Percentiles rank a stretch among this genome's conserved stretches.
These are phyloP conservation scores for Sinelater perroti DNA, from an alignment of 2,888 invertebrate genomes.

Conservation along the genomic window DNA sequence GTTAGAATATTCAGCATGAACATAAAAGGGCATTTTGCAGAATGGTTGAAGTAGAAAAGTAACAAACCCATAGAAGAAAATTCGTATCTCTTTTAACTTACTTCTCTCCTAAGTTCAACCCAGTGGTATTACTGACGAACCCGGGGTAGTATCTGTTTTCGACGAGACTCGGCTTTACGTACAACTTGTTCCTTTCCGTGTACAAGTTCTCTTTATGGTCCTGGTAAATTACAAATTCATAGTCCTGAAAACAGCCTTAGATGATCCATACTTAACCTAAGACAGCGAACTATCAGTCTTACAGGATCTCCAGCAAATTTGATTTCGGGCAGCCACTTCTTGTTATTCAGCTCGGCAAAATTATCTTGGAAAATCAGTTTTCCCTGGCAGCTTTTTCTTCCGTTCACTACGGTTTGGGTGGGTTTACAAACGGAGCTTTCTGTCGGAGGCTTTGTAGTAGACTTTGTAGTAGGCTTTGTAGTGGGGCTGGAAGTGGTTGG, in stretches of 20 bases:
- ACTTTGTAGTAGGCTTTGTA: neutral
- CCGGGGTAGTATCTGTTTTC: conserved; percentile 65
- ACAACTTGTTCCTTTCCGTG: conserved; percentile 64
- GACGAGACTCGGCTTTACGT: conserved; percentile 68
- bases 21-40: too few relatives aligned
- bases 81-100: conserved; percentile 44
- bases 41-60: too few relatives aligned
- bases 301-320: conserved; percentile 20
- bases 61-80: too few relatives aligned
- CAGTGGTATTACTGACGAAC: conserved; percentile 57
- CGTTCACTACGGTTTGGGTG: conserved; percentile 50
- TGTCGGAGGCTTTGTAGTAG: neutral
- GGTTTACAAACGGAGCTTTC: conserved; percentile 45
- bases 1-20: too few relatives aligned
- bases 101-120: conserved; percentile 53
- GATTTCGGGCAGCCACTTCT: conserved; percentile 6
- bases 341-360: conserved; percentile 53
- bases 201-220: conserved; percentile 66
- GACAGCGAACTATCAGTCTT: neutral
- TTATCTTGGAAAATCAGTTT: conserved; percentile 68
- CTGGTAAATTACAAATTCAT: conserved; percentile 74
- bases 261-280: neutral
- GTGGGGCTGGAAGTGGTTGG: neutral
- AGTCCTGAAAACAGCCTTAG: conserved; percentile 63
- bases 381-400: conserved; percentile 61